These are phyloP conservation scores for Dione vanillae DNA, from an alignment of 2,888 invertebrate species.

Conservation along the genomic window DNA sequence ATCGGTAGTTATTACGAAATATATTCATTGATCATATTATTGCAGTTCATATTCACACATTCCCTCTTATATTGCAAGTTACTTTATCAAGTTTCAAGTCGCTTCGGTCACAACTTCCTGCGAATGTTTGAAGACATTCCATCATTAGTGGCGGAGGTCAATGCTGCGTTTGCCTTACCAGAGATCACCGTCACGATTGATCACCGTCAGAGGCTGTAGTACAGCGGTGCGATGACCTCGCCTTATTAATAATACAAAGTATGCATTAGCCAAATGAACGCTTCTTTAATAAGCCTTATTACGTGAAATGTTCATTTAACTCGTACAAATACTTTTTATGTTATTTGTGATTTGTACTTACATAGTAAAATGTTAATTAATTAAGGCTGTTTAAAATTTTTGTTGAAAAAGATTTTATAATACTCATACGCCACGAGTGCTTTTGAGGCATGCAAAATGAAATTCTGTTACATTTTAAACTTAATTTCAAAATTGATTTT, in stretches of 20 bases:
- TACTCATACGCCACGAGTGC: not conserved
- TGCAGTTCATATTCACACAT: too few relatives aligned
- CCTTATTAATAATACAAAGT: not conserved
- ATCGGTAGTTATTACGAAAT: too few relatives aligned
- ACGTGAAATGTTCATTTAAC: not conserved
- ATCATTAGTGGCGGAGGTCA: not conserved
- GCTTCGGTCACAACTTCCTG: not conserved
- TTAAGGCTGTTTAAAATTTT: not conserved
- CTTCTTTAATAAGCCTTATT: not conserved
- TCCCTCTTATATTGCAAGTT: too few relatives aligned
- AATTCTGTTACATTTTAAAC: conserved; percentile 12
- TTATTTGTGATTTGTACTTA: not conserved
- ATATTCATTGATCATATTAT: too few relatives aligned
- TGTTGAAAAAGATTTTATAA: conserved; percentile 4
- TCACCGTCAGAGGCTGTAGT: not conserved
- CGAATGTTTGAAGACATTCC: not conserved
- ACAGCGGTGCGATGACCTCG: not conserved
- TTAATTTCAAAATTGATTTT: conserved; percentile 1
- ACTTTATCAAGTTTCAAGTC: too few relatives aligned
- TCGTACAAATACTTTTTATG: not conserved
- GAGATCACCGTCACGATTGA: not conserved
- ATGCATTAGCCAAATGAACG: conserved; percentile 1
- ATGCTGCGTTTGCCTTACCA: not conserved
- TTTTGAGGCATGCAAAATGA: not conserved
- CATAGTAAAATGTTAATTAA: not conserved